Conservation (phyloP, 2,113 vertebrate species). For the Halichoeres trimaculatus region DNA sequence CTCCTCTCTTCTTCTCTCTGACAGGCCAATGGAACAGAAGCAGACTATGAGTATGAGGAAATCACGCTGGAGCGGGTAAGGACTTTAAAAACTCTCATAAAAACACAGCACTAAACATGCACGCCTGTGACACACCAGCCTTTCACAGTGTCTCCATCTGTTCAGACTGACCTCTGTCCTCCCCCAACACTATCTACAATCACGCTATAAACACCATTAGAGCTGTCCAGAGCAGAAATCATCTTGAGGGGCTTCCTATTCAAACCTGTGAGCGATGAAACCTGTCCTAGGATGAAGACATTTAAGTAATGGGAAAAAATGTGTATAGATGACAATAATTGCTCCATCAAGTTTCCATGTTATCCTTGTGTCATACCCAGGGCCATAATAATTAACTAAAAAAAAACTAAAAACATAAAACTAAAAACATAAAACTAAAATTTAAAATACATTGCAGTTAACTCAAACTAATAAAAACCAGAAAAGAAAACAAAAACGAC, state of each 20-base stretch:
- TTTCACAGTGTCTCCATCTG: background rate
- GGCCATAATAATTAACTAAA: too few relatives aligned
- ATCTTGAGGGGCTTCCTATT: background rate
- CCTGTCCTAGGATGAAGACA: background rate
- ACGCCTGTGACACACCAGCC: background rate
- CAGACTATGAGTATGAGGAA: constrained; percentile 80
- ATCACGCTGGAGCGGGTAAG: constrained; percentile 78
- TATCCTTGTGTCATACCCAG: background rate
- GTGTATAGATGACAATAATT: background rate
- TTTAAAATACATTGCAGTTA: too few relatives aligned
- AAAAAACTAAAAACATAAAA: too few relatives aligned
- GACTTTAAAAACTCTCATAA: background rate
- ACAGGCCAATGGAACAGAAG: constrained; percentile 79
- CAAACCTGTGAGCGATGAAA: background rate
- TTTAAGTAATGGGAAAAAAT: background rate
- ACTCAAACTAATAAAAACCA: too few relatives aligned
- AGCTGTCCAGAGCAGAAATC: background rate
- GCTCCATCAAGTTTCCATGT: too few relatives aligned
- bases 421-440: too few relatives aligned
- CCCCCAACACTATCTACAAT: background rate
- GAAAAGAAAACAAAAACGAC: too few relatives aligned
- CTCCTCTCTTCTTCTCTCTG: background rate
- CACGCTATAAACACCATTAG: background rate
- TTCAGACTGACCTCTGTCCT: constrained; percentile 4
- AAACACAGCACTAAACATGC: background rate